Evolutionary conservation across 2,888 invertebrate genomes (phyloP).

Genomic region (Nysson spinosus): DNA sequence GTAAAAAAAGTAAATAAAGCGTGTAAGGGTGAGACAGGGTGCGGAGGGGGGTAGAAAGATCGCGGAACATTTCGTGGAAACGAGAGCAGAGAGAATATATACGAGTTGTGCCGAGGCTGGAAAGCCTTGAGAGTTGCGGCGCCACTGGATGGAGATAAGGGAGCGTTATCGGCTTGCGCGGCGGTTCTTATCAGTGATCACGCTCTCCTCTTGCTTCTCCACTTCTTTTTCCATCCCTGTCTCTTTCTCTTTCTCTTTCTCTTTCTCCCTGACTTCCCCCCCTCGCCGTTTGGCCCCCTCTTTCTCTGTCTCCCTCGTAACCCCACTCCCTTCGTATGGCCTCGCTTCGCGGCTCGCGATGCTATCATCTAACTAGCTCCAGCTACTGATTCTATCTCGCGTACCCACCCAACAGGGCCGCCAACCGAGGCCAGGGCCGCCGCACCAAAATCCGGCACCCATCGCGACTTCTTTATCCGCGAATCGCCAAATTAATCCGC

Average conservation of each 20-base stretch:
- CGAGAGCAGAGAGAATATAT: constrained; percentile 44
- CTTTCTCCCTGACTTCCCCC: constrained; percentile 54
- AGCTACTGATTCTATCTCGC: constrained; percentile 79
- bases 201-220: constrained; percentile 77
- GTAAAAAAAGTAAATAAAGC: constrained; percentile 9
- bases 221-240: constrained; percentile 59
- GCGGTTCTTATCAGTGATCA: constrained; percentile 78
- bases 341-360: constrained; percentile 78
- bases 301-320: constrained; percentile 59
- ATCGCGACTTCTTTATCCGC: constrained; percentile 37
- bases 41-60: constrained; percentile 24
- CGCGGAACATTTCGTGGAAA: constrained; percentile 48
- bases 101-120: constrained; percentile 60
- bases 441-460: constrained; percentile 60
- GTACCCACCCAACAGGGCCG: constrained; percentile 73
- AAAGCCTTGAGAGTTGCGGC: constrained; percentile 77
- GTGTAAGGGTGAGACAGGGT: not conserved
- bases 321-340: constrained; percentile 62
- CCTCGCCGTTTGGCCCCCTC: constrained; percentile 51
- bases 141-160: constrained; percentile 77
- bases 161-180: constrained; percentile 76
- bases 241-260: constrained; percentile 50
- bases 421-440: constrained; percentile 66
- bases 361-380: constrained; percentile 81
- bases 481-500: constrained; percentile 5